Base-by-base conservation (phyloP, 2,113 vertebrate genomes). In the Mormoops blainvillei region DNA sequence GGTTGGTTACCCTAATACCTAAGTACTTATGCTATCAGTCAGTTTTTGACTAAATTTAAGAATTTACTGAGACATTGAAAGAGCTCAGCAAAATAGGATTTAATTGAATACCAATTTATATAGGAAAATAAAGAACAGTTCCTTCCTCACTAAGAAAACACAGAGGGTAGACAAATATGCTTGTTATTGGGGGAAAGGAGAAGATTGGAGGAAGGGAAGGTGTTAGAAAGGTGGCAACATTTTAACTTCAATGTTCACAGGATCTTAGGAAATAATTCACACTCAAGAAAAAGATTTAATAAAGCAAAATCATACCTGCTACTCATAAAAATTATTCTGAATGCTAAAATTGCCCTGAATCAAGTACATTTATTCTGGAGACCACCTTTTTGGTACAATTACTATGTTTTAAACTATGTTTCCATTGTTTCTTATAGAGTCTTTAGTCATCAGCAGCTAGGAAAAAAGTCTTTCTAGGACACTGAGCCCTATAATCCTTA, bases 241-340 rank as follows among this genome's bases (percentile, higher is more conserved):
- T 81, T 80, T 48, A 78, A 78, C 89, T 92, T 92, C 58, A 56
- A 65, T 52, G 67, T 84, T 87, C 31, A 52, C 2, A 58, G 68
- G 86, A 93, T 73, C 33, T 96, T 89, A 65, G 77, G 76, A 68
- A 95, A 70, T 93, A 94, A 90, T 80, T 87, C 20, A 50, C 70
- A 45, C 48, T 73, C 50, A 87, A 61, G 54, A 74, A 88, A 90
- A 74, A 56, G 24, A 88, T 65, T 91, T 94, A 56, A 76, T 74
- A 88, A 91, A 80, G 54, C n/a, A 88, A 4, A 95, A 94, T 82
- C 61, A 92, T 88, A 54, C 43, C 33, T 77, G 33, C 43, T 86
- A 71, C 80, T 86, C 68, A 22, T 68, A 56, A 54, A 67, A 50
- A 92, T 94, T 73, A n/a, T 86, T 84, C 77, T 41, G 31, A 97